Conservation (phyloP, 2,888 invertebrate genomes). For the Pammene fasciana region DNA sequence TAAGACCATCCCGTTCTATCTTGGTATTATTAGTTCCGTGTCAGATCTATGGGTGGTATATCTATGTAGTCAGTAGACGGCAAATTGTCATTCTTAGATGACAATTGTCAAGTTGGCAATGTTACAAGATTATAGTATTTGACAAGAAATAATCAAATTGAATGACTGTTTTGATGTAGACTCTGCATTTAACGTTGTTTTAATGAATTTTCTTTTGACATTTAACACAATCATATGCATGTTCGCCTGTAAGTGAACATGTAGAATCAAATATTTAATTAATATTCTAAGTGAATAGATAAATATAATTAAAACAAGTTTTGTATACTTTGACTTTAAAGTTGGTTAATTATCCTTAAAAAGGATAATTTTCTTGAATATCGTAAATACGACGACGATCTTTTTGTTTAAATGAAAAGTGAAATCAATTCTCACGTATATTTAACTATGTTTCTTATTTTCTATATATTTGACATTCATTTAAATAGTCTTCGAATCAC, state of each 20-base stretch:
- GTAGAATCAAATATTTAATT: background rate
- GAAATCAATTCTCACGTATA: background rate
- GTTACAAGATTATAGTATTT: background rate
- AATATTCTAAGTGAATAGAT: background rate
- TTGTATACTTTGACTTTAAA: background rate
- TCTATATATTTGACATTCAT: no score
- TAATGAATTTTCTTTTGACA: background rate
- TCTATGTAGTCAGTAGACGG: no score
- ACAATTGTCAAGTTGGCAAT: background rate
- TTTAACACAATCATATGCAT: background rate
- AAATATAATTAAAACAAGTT: background rate
- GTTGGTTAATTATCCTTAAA: background rate
- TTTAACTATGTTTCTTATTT: no score
- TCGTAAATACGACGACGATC: background rate
- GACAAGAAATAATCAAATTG: slow-evolving; percentile 14
- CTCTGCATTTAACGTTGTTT: slow-evolving; percentile 16
- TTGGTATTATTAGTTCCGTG: no score
- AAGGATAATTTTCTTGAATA: background rate
- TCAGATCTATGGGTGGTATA: no score
- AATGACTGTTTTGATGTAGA: slow-evolving; percentile 5
- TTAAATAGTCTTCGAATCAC: background rate
- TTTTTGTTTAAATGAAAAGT: background rate
- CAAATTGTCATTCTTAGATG: background rate
- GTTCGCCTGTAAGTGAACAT: slow-evolving; percentile 1
- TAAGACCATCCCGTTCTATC: no score